Evolutionary conservation across 2,888 invertebrate genomes (phyloP).

Genomic region (Xestia xanthographa): DNA sequence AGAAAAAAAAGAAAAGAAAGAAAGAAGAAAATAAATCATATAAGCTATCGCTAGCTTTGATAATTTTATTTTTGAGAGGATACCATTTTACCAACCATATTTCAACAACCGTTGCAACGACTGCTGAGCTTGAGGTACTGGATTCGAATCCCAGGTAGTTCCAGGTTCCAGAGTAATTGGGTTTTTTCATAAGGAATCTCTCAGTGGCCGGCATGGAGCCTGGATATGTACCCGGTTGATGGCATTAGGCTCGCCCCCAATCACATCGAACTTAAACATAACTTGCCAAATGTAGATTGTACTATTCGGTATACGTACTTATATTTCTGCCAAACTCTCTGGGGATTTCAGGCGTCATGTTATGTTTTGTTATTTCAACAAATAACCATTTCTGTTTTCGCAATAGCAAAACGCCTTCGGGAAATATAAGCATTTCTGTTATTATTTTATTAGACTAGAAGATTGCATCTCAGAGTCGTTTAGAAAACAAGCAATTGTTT

Average conservation of each 20-base stretch:
- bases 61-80: not conserved
- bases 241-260: not conserved
- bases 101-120: not conserved
- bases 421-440: slow-evolving; percentile 18
- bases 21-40: too few relatives aligned
- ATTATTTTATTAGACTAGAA: not conserved
- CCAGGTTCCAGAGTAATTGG: too few relatives aligned
- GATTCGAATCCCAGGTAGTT: not conserved
- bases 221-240: not conserved
- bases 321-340: not conserved
- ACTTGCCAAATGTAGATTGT: not conserved
- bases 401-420: not conserved
- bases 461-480: slow-evolving; percentile 13
- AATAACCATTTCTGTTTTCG: not conserved
- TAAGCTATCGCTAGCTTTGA: not conserved
- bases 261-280: not conserved
- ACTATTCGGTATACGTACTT: not conserved
- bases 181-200: too few relatives aligned
- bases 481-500: slow-evolving; percentile 41
- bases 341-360: not conserved
- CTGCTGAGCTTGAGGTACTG: not conserved
- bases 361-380: not conserved
- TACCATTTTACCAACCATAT: not conserved
- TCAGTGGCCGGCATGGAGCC: not conserved
- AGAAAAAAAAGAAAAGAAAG: too few relatives aligned